Evolutionary conservation across 1,140 invertebrate species (phyloP).

Genomic region (Aleiodes sp.): DNA sequence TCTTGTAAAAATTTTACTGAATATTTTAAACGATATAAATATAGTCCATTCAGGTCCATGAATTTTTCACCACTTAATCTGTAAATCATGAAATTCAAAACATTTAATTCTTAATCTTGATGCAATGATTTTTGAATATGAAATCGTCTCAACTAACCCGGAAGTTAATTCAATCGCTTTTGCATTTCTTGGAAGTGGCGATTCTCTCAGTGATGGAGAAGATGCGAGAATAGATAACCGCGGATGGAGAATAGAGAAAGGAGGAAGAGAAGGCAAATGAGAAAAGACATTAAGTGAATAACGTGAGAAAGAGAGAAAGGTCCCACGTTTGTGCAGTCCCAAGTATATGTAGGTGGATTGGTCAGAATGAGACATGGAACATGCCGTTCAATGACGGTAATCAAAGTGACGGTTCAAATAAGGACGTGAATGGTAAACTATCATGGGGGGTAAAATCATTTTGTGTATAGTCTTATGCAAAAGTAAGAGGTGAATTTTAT

Average conservation of each 20-base stretch:
- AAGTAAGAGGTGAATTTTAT: conserved; percentile 22
- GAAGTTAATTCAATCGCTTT: neutral
- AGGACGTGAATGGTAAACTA: conserved; percentile 34
- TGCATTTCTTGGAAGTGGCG: neutral
- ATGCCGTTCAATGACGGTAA: conserved; percentile 30
- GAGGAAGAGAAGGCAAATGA: neutral
- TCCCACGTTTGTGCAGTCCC: neutral
- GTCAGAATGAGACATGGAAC: neutral
- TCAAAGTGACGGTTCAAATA: conserved; percentile 38
- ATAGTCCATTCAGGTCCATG: too few species aligned
- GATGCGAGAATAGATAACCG: neutral
- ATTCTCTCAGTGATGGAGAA: neutral
- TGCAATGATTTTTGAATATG: too few species aligned
- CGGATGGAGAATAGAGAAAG: neutral
- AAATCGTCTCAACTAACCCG: too few species aligned
- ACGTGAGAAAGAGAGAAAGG: conserved; percentile 1
- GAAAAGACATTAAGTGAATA: too few species aligned
- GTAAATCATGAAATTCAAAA: too few species aligned
- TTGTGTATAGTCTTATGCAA: conserved; percentile 29
- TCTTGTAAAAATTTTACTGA: too few species aligned
- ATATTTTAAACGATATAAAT: too few species aligned
- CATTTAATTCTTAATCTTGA: too few species aligned
- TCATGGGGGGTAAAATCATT: conserved; percentile 16
- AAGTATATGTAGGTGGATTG: conserved; percentile 16
- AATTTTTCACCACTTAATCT: too few species aligned